phyloP scores from a whole-genome alignment of 2,888 invertebrate genomes.

The Miltochrista miniata region DNA sequence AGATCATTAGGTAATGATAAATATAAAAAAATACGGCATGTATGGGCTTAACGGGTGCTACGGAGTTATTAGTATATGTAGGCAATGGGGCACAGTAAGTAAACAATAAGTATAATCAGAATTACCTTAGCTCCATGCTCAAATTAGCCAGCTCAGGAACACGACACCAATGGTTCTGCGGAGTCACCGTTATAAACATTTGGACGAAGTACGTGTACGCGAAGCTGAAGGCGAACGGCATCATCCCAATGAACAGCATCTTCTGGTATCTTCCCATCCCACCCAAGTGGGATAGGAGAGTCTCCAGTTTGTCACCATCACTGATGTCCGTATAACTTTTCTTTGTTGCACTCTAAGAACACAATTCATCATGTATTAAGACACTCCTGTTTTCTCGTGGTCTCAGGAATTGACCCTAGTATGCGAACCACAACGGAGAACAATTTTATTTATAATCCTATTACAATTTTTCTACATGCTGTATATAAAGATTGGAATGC shows the following conservation, averaged over 20 bases:
- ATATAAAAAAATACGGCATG: no score
- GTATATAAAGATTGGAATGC: no score
- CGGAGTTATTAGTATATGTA: no score
- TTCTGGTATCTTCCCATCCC: slow-evolving; percentile 66
- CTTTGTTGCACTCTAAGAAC: neutral
- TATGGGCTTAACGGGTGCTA: no score
- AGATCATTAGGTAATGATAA: no score
- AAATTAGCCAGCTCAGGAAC: slow-evolving; percentile 59
- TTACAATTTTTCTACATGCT: no score
- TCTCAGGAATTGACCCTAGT: no score
- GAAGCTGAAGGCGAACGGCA: slow-evolving; percentile 64
- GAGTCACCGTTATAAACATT: slow-evolving; percentile 67
- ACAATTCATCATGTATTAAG: neutral
- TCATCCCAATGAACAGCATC: slow-evolving; percentile 59
- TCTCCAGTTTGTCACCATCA: slow-evolving; percentile 46
- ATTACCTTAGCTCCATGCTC: slow-evolving; percentile 53
- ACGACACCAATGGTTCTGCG: slow-evolving; percentile 63
- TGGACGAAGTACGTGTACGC: slow-evolving; percentile 68
- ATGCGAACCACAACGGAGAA: no score
- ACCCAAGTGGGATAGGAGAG: slow-evolving; percentile 55
- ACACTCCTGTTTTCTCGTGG: no score
- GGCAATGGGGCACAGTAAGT: no score
- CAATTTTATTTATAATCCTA: no score
- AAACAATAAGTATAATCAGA: no score
- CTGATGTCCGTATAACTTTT: neutral